Evolutionary conservation across 1,140 invertebrate genomes (phyloP), one percentile per base, ranked within the genome.

Genomic region (Nasonia vitripennis): DNA sequence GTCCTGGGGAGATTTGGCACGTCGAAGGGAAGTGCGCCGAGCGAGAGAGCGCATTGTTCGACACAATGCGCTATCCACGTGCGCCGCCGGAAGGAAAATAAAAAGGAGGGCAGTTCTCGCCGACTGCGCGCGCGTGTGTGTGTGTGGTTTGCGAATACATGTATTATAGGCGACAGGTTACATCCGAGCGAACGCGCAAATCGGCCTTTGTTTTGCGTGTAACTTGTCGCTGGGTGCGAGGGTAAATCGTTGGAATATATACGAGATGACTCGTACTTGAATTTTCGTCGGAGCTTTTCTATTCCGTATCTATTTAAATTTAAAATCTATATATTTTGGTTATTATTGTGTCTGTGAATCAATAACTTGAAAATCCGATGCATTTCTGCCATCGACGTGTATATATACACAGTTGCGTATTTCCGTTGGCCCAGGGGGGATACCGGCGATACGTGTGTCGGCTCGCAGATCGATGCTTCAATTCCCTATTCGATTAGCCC

Each of bases 41-140:
- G 9, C 51, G 17, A 3, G 17, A 3, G 51, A 55, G 86, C 86
- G 87, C 86, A 90, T 90, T 91, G 88, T 90, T 88, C 80, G 83
- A 71, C 83, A 90, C 89, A 89, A 90, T 90, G 87, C 77, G 4
- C 0, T 45, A 51, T 45, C 23, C 55, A 45, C 23, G 23, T 9
- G 75, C 6, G 41, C 3, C 34, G 27, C 11, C 45, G 70, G 80
- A 82, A 74, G 70, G n/a, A 48, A 81, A 48, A 48, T 81, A 71
- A 71, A 67, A 48, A 71, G 23, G 27, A 74, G 73, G 73, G 31
- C 34, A 31, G 31, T 14, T 71, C 41, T 45, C 41, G 41, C 9
- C 5, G 68, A 7, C 48, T 37, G 51, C 51, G 11, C 1, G 51
- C 14, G 41, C 7, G 41, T 55, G 12, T 55, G 17, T 55, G 11